Evolutionary conservation across 2,797 vertebrate species (phyloP).

Genomic region (Synanceia verrucosa): DNA sequence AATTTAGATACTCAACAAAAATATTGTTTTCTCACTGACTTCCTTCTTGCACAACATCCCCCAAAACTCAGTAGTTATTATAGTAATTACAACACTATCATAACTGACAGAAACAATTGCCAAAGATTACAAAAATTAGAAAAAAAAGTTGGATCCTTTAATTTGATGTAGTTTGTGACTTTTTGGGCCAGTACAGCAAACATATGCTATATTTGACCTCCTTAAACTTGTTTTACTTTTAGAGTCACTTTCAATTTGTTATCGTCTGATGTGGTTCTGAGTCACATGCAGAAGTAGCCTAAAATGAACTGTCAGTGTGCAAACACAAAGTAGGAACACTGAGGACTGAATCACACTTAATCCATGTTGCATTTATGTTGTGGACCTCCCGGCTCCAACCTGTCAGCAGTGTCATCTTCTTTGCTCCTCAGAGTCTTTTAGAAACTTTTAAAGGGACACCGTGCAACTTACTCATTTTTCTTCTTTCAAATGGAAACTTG

Average conservation of each 20-base stretch:
- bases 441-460: slow-evolving; percentile 20
- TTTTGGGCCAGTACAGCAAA: slow-evolving; percentile 19
- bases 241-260: slow-evolving; percentile 50
- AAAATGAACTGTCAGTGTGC: slow-evolving; percentile 44
- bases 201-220: slow-evolving; percentile 9
- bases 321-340: slow-evolving; percentile 23
- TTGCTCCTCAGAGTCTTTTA: slow-evolving; percentile 21
- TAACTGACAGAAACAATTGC: not conserved
- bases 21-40: not conserved
- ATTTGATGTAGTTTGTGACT: not conserved
- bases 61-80: not conserved
- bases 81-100: not conserved
- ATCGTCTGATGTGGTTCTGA: slow-evolving; percentile 46
- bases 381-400: slow-evolving; percentile 21
- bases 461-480: not conserved
- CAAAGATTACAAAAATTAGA: not conserved
- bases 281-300: slow-evolving; percentile 40
- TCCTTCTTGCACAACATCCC: not conserved
- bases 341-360: slow-evolving; percentile 48
- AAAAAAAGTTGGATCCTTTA: not conserved
- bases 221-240: slow-evolving; percentile 48
- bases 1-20: not conserved
- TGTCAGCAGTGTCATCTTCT: slow-evolving; percentile 10
- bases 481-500: not conserved
- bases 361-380: slow-evolving; percentile 42